Evolutionary conservation across 2,113 vertebrate species (phyloP), one percentile per base, ranked within the genome.

Genomic region (Condylura cristata): DNA sequence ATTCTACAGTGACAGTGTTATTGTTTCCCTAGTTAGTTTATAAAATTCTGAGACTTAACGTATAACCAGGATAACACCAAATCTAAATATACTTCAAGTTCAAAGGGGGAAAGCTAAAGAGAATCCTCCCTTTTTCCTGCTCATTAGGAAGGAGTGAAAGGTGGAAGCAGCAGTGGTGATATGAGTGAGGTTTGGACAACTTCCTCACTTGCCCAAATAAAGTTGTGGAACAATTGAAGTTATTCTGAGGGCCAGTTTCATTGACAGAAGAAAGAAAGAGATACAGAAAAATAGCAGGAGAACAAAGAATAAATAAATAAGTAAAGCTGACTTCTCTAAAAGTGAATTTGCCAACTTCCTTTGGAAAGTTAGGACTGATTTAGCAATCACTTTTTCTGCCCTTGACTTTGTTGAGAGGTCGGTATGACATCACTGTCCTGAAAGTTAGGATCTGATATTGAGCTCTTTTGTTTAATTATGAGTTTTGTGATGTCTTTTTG

Each of bases 21-120:
- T 70, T 46, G n/a, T 87, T 96, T 95, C 58, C 78, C 58, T 93
- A 18, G 66, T 90, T 90, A 85, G 93, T 85, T 41, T 84, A 79
- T n/a, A 83, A 83, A 37, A 32, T 37, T 46, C 39, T 75, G 89
- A 80, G 71, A 84, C 65, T 93, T 86, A 93, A 44, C 83, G 37
- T 71, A 60, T 80, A 80, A 75, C 39, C 86, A 66, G 44, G 66
- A 84, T 37, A 89, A 56, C 71, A 86, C 51, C 89, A 68, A 91
- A 86, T 86, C 65, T 24, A 46, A 92, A 61, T 87, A 34, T 63
- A 82, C 30, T 88, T 66, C 70, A 88, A 86, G 58, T 48, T 8
- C 37, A 82, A 89, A 60, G 39, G 26, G 51, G 60, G n/a, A 30
- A 78, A 71, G 8, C 60, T 56, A 22, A 20, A 79, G 10, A 0